A percentile compares a stretch with the other conserved stretches of the same genome.
Conservation (phyloP, 2,797 vertebrate species). For the Petrocephalus schoutedeni region DNA sequence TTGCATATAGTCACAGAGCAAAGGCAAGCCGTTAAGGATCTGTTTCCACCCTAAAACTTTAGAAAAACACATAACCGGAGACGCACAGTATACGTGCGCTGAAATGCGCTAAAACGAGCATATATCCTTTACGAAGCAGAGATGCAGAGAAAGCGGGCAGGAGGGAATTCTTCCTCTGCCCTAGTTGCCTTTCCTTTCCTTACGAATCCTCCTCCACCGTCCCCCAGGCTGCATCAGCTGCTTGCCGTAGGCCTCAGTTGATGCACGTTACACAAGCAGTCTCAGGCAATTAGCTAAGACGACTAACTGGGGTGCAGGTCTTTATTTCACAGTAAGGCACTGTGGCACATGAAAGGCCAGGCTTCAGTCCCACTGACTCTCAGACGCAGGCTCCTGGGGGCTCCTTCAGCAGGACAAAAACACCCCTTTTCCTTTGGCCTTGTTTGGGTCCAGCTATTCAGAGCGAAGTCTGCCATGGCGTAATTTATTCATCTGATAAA, state of each 20-base stretch:
- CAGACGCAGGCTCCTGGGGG: not conserved
- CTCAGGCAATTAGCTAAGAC: not conserved
- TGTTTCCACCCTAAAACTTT: constrained; percentile 16
- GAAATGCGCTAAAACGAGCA: not conserved
- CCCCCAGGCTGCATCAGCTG: not conserved
- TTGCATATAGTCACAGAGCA: constrained; percentile 38
- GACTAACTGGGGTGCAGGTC: constrained; percentile 11
- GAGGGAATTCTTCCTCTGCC: not conserved
- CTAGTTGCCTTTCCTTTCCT: not conserved
- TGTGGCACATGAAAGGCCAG: not conserved
- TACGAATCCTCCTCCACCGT: not conserved
- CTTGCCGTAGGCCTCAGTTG: not conserved
- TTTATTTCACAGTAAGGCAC: constrained; percentile 4
- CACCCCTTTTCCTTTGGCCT: not conserved
- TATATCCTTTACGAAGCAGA: not conserved
- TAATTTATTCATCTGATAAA: constrained; percentile 24
- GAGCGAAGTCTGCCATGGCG: not conserved
- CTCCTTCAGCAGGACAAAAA: not conserved
- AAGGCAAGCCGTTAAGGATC: constrained; percentile 31
- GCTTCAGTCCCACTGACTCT: not conserved
- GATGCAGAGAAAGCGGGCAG: not conserved
- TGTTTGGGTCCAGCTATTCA: constrained; percentile 11
- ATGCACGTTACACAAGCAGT: not conserved
- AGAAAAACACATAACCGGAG: no score
- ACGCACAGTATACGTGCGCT: no score